Base-by-base conservation (phyloP, 1,140 invertebrate genomes). In the Uloborus diversus region DNA sequence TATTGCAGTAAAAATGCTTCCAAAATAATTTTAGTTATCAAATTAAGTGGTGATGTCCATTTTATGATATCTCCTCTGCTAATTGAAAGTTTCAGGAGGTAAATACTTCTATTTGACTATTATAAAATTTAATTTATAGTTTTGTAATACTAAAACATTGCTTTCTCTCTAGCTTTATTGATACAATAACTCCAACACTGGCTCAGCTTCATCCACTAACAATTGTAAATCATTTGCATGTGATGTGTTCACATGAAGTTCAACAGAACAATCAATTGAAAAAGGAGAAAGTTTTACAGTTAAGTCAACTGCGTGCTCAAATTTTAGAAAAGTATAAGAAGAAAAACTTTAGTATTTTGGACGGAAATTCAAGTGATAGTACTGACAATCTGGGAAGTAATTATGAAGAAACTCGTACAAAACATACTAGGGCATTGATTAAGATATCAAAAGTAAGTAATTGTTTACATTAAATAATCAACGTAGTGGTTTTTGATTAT, bases 11-110 rank as follows among this genome's bases (percentile, higher is more conserved):
- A 65, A 47, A 87, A 86, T 83, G 84, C 85, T 5, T 86, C 86
- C 2, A 88, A 88, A 61, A 87, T 88, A n/a, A 88, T 88, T 35
- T 86, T 88, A 4, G 85, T 89, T 20, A 85, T 89, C 32, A 88
- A 88, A 80, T 83, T 89, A n/a, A 85, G 86, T 71, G 87, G 87
- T 27, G 93, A 96, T 86, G 90, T 97, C 23, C 94, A 98, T 86
- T 89, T 98, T 0, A 94, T 96, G 90, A 85, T 98, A 1, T 96
- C 93, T 61, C 96, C 96, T 0, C 89, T 99, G 81, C 90, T 96
- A 9, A 85, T 98, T 11, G 96, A 98, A 86, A 95, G 94, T 42
- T 88, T 95, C 14, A 94, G 97, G 87, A 91, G 93, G 88, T 95
- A 82, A 86, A 84, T 86, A 25, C 65, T 61, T 20, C n/a, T 49